Evolutionary conservation across 2,797 vertebrate genomes (phyloP).

Genomic region (Sitta carolinensis): DNA sequence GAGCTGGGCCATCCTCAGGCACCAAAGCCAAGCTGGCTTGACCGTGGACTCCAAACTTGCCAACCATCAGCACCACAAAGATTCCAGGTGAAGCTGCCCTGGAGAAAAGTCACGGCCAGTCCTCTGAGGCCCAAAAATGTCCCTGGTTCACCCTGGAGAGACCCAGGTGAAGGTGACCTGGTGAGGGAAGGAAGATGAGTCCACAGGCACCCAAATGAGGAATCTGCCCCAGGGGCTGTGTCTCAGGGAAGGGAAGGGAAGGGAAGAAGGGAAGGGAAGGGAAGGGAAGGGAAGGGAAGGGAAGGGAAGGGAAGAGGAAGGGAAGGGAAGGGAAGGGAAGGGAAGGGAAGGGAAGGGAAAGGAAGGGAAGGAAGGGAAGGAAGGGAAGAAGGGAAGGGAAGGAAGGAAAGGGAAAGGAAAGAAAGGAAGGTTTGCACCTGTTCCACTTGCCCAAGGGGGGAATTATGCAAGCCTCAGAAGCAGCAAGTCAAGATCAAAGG

Average conservation of each 20-base stretch:
- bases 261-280: neutral
- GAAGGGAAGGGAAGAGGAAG: neutral
- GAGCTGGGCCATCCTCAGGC: neutral
- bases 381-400: neutral
- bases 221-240: neutral
- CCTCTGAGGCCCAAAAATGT: neutral
- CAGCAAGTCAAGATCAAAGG: conserved; percentile 24
- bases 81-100: neutral
- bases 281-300: neutral
- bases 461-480: conserved; percentile 14
- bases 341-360: neutral
- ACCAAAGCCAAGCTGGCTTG: neutral
- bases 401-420: too few species aligned
- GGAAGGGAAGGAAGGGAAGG: neutral
- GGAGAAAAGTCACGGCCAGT: neutral
- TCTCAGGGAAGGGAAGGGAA: neutral
- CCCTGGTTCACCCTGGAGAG: neutral
- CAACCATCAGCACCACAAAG: neutral
- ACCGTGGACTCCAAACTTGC: neutral
- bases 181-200: neutral
- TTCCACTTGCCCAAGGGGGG: neutral
- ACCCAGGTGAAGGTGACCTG: neutral
- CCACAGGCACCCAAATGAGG: neutral
- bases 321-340: neutral
- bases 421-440: conserved; percentile 1